A percentile compares a stretch with the other conserved stretches of the same genome.
phyloP scores from a whole-genome alignment of 2,888 invertebrate genomes.

The Dorcus hopei region DNA sequence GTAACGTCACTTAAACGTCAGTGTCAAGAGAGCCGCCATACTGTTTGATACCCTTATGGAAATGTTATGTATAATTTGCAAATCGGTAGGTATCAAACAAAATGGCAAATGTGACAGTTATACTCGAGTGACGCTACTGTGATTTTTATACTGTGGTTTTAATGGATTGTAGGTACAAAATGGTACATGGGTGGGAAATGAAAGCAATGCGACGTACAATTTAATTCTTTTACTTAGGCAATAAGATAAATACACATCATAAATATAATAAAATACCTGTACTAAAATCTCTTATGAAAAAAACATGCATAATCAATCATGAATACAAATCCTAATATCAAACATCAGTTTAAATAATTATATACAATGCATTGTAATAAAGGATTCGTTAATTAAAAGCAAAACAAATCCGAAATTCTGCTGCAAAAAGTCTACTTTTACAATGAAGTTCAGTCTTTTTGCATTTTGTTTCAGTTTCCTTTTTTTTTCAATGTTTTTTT shows the following conservation, averaged over 20 bases:
- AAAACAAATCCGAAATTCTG: constrained; percentile 12
- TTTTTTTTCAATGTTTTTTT: constrained; percentile 6
- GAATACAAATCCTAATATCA: not conserved
- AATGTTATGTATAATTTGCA: too few species aligned
- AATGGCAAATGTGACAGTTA: too few species aligned
- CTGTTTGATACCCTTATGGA: too few species aligned
- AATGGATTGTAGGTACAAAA: too few species aligned
- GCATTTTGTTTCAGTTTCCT: constrained; percentile 21
- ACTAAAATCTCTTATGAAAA: constrained; percentile 29
- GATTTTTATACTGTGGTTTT: too few species aligned
- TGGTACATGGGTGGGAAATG: not conserved
- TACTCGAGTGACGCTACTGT: too few species aligned
- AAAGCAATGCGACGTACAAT: constrained; percentile 10
- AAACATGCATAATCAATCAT: constrained; percentile 9
- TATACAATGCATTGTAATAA: constrained; percentile 5
- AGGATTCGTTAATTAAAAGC: constrained; percentile 1
- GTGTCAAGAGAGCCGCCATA: too few species aligned
- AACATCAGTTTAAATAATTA: constrained; percentile 6
- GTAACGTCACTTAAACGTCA: too few species aligned
- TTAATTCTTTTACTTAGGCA: constrained; percentile 25
- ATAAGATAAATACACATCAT: constrained; percentile 32
- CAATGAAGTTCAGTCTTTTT: constrained; percentile 28
- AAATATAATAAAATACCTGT: constrained; percentile 33
- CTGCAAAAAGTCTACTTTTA: constrained; percentile 26
- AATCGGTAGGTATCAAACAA: too few species aligned